phyloP scores from a whole-genome alignment of 2,888 invertebrate species.

The Morinoia aosen region DNA sequence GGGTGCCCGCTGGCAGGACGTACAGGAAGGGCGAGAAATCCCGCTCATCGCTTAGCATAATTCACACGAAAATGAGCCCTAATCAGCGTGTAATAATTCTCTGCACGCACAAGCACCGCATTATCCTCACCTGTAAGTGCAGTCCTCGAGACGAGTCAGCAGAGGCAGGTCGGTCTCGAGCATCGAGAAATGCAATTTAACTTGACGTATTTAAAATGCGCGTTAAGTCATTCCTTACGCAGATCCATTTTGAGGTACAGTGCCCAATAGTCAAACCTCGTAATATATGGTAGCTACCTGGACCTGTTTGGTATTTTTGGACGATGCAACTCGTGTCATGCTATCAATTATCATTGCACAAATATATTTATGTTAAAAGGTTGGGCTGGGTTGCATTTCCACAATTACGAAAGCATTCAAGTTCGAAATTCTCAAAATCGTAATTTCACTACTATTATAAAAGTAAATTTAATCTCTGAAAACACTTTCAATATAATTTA shows the following conservation, averaged over 20 bases:
- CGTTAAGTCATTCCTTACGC: neutral
- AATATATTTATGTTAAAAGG: neutral
- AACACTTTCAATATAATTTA: too few relatives aligned
- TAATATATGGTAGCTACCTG: neutral
- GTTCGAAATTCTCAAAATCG: neutral
- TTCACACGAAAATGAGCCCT: conserved; percentile 27
- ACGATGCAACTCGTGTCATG: neutral
- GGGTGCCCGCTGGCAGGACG: neutral
- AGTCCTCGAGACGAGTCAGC: neutral
- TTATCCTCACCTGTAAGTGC: conserved; percentile 13
- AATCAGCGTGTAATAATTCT: conserved; percentile 35
- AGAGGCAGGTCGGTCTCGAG: neutral
- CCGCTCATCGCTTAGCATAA: conserved; percentile 15
- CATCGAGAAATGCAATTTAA: neutral
- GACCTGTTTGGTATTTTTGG: neutral
- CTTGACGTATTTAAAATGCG: neutral
- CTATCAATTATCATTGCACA: neutral
- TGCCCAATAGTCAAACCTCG: neutral
- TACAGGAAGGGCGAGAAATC: neutral
- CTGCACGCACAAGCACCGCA: neutral
- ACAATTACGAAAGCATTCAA: neutral
- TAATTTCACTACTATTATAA: neutral
- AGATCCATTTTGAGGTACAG: neutral
- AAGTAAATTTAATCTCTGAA: too few relatives aligned
- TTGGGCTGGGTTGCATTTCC: neutral